Base-by-base conservation (phyloP, 2,888 invertebrate genomes). In the Odontocerum albicorne region DNA sequence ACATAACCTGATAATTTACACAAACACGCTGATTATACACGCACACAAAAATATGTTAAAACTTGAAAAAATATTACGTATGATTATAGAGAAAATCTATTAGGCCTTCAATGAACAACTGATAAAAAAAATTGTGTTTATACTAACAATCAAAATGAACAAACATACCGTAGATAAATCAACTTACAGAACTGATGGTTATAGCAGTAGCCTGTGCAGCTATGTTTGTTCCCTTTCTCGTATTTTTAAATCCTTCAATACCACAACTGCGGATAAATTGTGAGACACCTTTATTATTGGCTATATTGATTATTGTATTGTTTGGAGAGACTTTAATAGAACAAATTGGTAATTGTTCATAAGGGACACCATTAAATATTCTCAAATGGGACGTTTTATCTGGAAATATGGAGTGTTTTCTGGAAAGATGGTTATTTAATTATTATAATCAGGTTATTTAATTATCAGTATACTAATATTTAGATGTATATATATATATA, bases 191-290 rank as follows among this genome's bases (percentile, higher is more conserved):
- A 62, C 89, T 88, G 64, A 95, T 74, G 54, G 80, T 84, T 49
- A 95, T 85, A 17, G 92, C 96, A 17, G 96, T 92, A 8, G 96
- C 91, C 73, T 98, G 96, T 1, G 96, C 97, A 32, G 97, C 97
- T 66, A 97, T 89, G 68, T 95, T 96, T 3, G 97, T 97, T 59
- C 96, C 96, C 72, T 97, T 97, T 64, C 89, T 86, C 0, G 95
- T 87, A 70, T 96, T 92, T 73, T 94, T 96, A 67, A 96, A 98
- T 3, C 97, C 97, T 70, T 96, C 96, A 64, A 87, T 80, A 1
- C 96, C 96, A 74, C 92, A 90, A 0, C 90, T 88, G 32, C 86
- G 74, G 15, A 85, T 79, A 7, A 88, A 63, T 65, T 86, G 81
- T 17, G 49, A 56, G 44, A 64, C 71, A 71, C 92, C 92, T 68